A percentile compares a stretch with the other conserved stretches of the same genome.
Evolutionary conservation across 2,113 vertebrate genomes (phyloP).

Genomic region (Ptilorrhoa leucosticta): DNA sequence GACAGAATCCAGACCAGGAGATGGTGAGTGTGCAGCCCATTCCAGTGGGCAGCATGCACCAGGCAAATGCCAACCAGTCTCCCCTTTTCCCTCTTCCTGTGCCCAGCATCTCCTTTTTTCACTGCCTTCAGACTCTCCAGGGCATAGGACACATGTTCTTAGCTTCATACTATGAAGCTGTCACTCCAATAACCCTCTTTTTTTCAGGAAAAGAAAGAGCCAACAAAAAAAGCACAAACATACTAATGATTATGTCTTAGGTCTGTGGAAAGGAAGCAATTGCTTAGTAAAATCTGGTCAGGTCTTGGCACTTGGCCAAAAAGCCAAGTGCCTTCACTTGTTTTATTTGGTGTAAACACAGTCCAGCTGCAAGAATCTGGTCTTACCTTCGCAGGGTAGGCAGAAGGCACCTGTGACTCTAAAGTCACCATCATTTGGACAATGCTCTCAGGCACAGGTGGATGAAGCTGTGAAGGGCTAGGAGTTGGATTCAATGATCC

Average conservation of each 20-base stretch:
- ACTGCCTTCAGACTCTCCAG: neutral
- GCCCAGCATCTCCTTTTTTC: neutral
- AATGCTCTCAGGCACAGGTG: neutral
- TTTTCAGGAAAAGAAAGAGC: neutral
- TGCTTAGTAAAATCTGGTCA: neutral
- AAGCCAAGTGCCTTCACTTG: neutral
- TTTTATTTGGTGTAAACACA: neutral
- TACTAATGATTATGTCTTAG: neutral
- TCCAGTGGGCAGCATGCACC: neutral
- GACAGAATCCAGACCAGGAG: neutral
- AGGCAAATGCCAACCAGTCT: neutral
- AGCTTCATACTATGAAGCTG: neutral
- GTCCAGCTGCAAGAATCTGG: neutral
- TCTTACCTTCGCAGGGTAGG: neutral
- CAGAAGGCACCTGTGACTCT: neutral
- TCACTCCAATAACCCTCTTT: neutral
- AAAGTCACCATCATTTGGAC: neutral
- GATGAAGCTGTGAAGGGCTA: neutral
- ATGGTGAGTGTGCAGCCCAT: neutral
- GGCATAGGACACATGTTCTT: fast-evolving
- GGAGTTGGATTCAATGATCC: neutral
- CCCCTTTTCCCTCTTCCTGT: neutral
- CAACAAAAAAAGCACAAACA: neutral
- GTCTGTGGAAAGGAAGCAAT: neutral
- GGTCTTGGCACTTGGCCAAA: neutral